Percentiles rank a stretch among this genome's conserved stretches.
These are phyloP conservation scores for Cardiocondyla obscurior DNA, from an alignment of 1,140 invertebrate genomes.

Conservation along the genomic window DNA sequence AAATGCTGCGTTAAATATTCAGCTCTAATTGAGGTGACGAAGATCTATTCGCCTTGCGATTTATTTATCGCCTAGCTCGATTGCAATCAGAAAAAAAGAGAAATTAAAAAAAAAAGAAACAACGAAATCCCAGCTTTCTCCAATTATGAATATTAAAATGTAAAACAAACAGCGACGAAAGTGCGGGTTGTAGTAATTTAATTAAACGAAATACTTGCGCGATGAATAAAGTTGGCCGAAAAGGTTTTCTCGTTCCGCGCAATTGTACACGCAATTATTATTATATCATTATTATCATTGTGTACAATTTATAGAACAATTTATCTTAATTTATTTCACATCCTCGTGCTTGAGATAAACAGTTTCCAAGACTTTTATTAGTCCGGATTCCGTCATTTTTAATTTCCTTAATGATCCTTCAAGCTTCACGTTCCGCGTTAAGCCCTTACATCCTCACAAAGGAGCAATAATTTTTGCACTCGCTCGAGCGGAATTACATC, in stretches of 20 bases:
- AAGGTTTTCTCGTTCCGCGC: not conserved
- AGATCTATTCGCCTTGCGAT: slow-evolving; percentile 24
- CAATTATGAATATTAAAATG: slow-evolving; percentile 17
- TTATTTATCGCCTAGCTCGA: not conserved
- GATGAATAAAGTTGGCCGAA: not conserved
- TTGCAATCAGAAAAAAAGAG: not conserved
- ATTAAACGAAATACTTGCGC: not conserved
- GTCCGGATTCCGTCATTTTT: not conserved
- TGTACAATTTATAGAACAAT: no score
- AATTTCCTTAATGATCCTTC: not conserved
- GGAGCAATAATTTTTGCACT: not conserved
- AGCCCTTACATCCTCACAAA: not conserved
- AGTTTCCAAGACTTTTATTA: not conserved
- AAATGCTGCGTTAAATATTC: slow-evolving; percentile 31
- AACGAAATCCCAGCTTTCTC: not conserved
- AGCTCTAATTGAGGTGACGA: slow-evolving; percentile 26
- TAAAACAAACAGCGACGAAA: not conserved
- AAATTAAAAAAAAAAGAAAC: no score
- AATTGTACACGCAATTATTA: not conserved
- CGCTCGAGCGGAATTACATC: not conserved
- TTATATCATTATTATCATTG: no score
- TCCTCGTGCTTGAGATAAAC: not conserved
- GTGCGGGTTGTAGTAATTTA: not conserved
- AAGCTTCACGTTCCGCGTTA: not conserved
- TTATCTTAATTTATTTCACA: not conserved